Conservation (phyloP, 2,888 invertebrate genomes). For the Morpho deidamia region DNA sequence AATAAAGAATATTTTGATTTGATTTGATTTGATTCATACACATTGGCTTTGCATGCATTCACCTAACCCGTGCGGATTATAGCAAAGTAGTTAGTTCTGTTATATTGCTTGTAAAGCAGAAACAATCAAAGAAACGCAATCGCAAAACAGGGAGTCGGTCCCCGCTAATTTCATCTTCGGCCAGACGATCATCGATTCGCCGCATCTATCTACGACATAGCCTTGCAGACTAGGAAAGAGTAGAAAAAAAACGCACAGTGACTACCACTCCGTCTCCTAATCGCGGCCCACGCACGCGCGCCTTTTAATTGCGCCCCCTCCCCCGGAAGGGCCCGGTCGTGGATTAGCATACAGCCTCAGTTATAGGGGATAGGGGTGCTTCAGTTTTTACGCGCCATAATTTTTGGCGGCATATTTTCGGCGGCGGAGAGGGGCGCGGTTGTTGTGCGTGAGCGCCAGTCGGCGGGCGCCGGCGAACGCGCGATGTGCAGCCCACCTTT, state of each 20-base stretch:
- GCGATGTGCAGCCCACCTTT: slow-evolving; percentile 51
- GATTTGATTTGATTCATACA: too few relatives aligned
- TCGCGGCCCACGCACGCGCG: slow-evolving; percentile 77
- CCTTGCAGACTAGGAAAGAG: slow-evolving; percentile 68
- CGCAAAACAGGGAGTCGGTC: slow-evolving; percentile 12
- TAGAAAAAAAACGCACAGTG: slow-evolving; percentile 72
- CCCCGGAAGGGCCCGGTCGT: slow-evolving; percentile 71
- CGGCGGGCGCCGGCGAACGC: slow-evolving; percentile 66
- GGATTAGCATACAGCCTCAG: slow-evolving; percentile 77
- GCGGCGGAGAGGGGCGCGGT: slow-evolving; percentile 28
- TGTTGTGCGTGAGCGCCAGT: slow-evolving; percentile 65
- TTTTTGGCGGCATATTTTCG: slow-evolving; percentile 63
- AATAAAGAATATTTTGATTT: too few relatives aligned
- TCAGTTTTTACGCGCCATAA: slow-evolving; percentile 71
- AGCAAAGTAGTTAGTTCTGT: too few relatives aligned
- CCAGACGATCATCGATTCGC: slow-evolving; percentile 49
- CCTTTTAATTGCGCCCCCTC: slow-evolving; percentile 76
- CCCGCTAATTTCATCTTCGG: slow-evolving; percentile 26
- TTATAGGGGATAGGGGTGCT: slow-evolving; percentile 50
- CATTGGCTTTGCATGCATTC: too few relatives aligned
- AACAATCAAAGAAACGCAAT: slow-evolving; percentile 11
- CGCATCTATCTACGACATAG: slow-evolving; percentile 38
- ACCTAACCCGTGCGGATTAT: too few relatives aligned
- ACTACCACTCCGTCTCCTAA: slow-evolving; percentile 72
- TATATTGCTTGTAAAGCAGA: too few relatives aligned